Percentiles rank a stretch among this genome's conserved stretches.
phyloP scores from a whole-genome alignment of 2,888 invertebrate species.

The Sepioteuthis lessoniana region DNA sequence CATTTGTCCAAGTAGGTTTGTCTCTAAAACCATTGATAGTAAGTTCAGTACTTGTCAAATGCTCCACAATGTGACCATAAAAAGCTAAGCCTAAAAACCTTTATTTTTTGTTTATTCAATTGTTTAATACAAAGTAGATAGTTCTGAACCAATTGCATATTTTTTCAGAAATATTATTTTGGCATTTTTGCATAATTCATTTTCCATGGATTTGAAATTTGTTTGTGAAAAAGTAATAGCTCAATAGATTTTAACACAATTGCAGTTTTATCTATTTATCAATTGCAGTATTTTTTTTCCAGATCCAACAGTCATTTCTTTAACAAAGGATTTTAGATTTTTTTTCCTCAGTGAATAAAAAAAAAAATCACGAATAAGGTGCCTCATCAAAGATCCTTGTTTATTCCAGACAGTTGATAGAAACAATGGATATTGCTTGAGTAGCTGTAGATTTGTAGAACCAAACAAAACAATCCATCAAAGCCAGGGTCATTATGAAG shows the following conservation, averaged over 20 bases:
- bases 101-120: not conserved
- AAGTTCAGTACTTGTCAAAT: not conserved
- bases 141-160: not conserved
- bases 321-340: too few species aligned
- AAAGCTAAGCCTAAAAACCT: too few species aligned
- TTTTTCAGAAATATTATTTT: not conserved
- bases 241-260: too few species aligned
- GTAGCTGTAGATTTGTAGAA: too few species aligned
- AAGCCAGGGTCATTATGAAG: not conserved
- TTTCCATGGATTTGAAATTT: not conserved
- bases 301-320: not conserved
- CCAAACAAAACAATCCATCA: too few species aligned
- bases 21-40: not conserved
- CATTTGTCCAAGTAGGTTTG: not conserved
- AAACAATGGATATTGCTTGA: too few species aligned
- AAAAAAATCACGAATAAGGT: too few species aligned
- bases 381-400: too few species aligned
- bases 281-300: not conserved
- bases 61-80: not conserved
- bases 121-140: not conserved
- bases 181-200: not conserved
- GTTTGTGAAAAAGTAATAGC: too few species aligned
- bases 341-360: too few species aligned
- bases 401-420: too few species aligned
- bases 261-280: too few species aligned